Percentiles rank a stretch among this genome's conserved stretches.
phyloP scores from a whole-genome alignment of 2,113 vertebrate species.

The Takifugu bimaculatus region DNA sequence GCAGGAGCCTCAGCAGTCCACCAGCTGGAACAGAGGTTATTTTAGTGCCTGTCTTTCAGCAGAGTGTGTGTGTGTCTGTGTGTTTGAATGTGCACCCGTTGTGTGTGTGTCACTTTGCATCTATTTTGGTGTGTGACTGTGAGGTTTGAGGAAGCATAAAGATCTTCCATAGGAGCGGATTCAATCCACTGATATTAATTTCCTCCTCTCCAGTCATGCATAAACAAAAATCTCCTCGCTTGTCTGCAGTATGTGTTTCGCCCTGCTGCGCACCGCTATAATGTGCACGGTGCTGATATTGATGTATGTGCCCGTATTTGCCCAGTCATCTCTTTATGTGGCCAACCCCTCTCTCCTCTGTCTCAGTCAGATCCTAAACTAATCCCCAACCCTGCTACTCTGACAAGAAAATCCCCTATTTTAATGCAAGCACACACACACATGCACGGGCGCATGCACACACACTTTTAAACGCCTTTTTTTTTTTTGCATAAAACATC shows the following conservation, averaged over 20 bases:
- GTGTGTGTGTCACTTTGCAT: constrained; percentile 39
- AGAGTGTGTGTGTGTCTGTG: constrained; percentile 24
- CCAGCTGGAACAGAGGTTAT: constrained; percentile 92
- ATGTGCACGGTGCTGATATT: constrained; percentile 61
- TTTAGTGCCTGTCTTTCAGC: constrained; percentile 85
- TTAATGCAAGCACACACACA: constrained; percentile 76
- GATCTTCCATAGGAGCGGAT: constrained; percentile 70
- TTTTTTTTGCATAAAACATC: constrained; percentile 13
- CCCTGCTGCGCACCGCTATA: constrained; percentile 49
- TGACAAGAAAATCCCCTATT: constrained; percentile 79
- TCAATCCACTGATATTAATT: constrained; percentile 74
- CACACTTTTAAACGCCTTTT: constrained; percentile 20
- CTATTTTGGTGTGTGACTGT: constrained; percentile 45
- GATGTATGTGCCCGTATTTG: constrained; percentile 71
- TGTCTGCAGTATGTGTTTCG: constrained; percentile 43
- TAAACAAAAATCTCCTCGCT: constrained; percentile 64
- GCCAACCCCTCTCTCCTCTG: constrained; percentile 66
- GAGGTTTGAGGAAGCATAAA: constrained; percentile 63
- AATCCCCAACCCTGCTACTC: constrained; percentile 75
- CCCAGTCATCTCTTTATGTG: constrained; percentile 75
- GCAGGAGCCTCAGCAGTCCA: constrained; percentile 88
- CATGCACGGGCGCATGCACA: constrained; percentile 51
- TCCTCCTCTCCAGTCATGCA: constrained; percentile 63
- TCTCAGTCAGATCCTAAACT: constrained; percentile 75
- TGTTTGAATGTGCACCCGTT: constrained; percentile 24